A percentile compares a stretch with the other conserved stretches of the same genome.
Conservation (phyloP, 2,888 invertebrate genomes). For the Metallyticus violacea region DNA sequence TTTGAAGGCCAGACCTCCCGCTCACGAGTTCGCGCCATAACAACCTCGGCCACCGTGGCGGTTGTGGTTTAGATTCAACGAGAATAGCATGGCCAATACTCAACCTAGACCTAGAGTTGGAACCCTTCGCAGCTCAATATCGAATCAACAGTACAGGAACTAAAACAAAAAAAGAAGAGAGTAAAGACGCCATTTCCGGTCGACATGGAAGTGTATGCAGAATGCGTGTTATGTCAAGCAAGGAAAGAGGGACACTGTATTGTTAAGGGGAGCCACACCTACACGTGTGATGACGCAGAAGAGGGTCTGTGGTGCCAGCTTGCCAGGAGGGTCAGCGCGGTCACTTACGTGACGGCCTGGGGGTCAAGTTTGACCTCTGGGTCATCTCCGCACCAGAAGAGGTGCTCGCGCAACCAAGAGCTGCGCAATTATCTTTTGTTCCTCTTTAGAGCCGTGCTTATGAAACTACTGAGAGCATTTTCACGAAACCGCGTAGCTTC, state of each 20-base stretch:
- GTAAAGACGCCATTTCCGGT: neutral
- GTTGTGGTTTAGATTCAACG: too few species aligned
- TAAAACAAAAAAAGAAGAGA: neutral
- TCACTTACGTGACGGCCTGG: conserved; percentile 15
- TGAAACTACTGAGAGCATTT: neutral
- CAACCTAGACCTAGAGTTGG: too few species aligned
- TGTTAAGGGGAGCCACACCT: neutral
- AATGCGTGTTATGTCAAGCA: neutral
- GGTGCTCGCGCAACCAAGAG: neutral
- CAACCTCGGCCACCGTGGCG: too few species aligned
- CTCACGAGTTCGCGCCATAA: too few species aligned
- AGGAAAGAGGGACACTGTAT: neutral
- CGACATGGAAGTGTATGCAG: neutral
- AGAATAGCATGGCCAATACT: too few species aligned
- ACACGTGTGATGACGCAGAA: neutral
- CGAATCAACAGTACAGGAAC: neutral
- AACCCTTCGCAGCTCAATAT: too few species aligned
- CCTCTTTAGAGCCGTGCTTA: neutral
- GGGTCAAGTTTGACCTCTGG: conserved; percentile 15
- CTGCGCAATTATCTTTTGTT: too few species aligned
- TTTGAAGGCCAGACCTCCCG: too few species aligned
- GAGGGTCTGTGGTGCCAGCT: neutral
- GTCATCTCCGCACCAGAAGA: neutral
- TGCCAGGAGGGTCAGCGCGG: neutral
- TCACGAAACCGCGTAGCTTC: too few species aligned